Base-by-base conservation (phyloP, 2,113 vertebrate genomes). In the Oplegnathus fasciatus region DNA sequence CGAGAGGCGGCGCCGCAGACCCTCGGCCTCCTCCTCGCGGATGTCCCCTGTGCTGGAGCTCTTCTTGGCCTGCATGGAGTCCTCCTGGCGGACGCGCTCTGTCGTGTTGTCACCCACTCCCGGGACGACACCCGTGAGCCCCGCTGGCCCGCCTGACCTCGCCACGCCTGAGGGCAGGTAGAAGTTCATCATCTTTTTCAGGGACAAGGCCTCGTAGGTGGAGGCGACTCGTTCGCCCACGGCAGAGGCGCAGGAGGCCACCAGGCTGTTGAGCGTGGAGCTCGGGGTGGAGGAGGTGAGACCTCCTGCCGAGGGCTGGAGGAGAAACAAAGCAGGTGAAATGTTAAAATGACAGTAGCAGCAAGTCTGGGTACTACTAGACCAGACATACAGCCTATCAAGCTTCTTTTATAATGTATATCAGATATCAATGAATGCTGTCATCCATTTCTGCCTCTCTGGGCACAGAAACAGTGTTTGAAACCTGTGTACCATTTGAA, bases 41-140 rank as follows among this genome's bases (percentile, higher is more conserved):
- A 99, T 98, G 88, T 99, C 98, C 55, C 98, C 97, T 1, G 99
- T 96, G 92, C 98, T 99, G 87, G 96, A 99, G 93, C 98, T 99
- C 94, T 99, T 99, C 95, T 98, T 99, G 2, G 96, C 97, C 90
- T 98, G 98, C 94, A 96, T 96, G 1, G 97, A 96, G 67, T 96
- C 96, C 55, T 98, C 98, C 89, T 94, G 94, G 58, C 92, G 97
- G 52, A 98, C 96, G 57, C 96, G 96, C 80, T 97, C 96, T 28
- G 96, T 94, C 9, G 94, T 88, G 78, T 20, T 82, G 82, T 97
- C 90, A 91, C 95, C 86, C 95, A 69, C 91, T 48, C 17, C 94
- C 64, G 64, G 79, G 50, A 52, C 20, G 4, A 44, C 3, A 1
- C 28, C 66, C 1, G 37, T 13, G 1, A 77, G 20, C 10, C 58